These are phyloP conservation scores for Rhyacichthys aspro DNA, from an alignment of 2,797 vertebrate species.

Conservation along the genomic window DNA sequence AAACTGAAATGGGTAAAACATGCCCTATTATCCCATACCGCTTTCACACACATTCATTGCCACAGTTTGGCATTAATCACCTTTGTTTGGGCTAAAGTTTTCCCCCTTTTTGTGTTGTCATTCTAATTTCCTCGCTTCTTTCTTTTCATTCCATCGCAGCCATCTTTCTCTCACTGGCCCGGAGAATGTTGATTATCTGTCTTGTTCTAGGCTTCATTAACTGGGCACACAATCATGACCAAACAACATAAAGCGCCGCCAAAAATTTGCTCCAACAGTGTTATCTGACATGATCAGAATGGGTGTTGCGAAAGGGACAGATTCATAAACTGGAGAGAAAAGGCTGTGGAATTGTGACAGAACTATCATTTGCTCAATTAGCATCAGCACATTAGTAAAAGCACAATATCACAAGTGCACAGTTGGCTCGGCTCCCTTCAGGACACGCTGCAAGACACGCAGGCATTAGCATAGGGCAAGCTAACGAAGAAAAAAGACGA, in stretches of 20 bases:
- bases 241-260: constrained; percentile 39
- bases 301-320: constrained; percentile 90
- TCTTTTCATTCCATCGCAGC: constrained; percentile 16
- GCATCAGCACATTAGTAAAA: constrained; percentile 90
- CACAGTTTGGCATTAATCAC: constrained; percentile 19
- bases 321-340: constrained; percentile 83
- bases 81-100: constrained; percentile 16
- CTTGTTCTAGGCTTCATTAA: constrained; percentile 87
- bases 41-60: constrained; percentile 29
- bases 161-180: constrained; percentile 6
- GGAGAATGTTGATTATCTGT: constrained; percentile 85
- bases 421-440: constrained; percentile 88
- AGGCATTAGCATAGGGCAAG: constrained; percentile 89
- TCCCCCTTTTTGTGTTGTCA: constrained; percentile 24
- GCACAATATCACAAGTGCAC: constrained; percentile 91
- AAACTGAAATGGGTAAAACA: constrained; percentile 30
- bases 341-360: constrained; percentile 52
- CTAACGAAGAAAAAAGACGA: constrained; percentile 88
- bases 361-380: constrained; percentile 90
- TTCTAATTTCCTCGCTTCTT: constrained; percentile 22
- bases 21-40: constrained; percentile 51
- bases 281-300: constrained; percentile 91
- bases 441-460: constrained; percentile 92
- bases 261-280: constrained; percentile 83
- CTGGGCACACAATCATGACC: constrained; percentile 86